Conservation (phyloP, 1,140 invertebrate genomes). For the Drosophila kikkawai region DNA sequence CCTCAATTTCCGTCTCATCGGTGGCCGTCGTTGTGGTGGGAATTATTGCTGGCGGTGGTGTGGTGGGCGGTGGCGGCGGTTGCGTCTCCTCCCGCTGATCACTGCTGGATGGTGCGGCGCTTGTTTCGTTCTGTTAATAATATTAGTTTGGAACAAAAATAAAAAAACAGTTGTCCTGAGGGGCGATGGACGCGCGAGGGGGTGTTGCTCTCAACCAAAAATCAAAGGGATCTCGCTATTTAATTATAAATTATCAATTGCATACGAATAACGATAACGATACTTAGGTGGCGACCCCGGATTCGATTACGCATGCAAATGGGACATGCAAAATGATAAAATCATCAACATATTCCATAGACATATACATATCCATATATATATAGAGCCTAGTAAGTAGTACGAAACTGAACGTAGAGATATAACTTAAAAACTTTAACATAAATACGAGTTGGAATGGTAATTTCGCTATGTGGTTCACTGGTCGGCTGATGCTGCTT, state of each 20-base stretch:
- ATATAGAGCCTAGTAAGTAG: slow-evolving; percentile 29
- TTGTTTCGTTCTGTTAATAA: slow-evolving; percentile 85
- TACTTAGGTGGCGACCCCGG: slow-evolving; percentile 29
- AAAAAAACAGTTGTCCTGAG: slow-evolving; percentile 61
- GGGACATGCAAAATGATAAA: slow-evolving; percentile 67
- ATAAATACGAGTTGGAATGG: slow-evolving; percentile 39
- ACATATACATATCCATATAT: slow-evolving; percentile 30
- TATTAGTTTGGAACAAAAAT: slow-evolving; percentile 83
- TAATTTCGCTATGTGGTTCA: slow-evolving; percentile 50
- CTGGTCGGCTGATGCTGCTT: slow-evolving; percentile 42
- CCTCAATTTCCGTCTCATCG: slow-evolving; percentile 69
- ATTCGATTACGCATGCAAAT: slow-evolving; percentile 62
- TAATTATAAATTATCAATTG: slow-evolving; percentile 31
- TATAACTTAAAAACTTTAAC: slow-evolving; percentile 47
- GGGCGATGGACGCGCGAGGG: slow-evolving; percentile 46
- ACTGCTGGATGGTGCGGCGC: slow-evolving; percentile 52
- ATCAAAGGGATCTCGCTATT: slow-evolving; percentile 46
- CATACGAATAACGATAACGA: slow-evolving; percentile 42
- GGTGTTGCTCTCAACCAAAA: slow-evolving; percentile 53
- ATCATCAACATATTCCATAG: slow-evolving; percentile 51
- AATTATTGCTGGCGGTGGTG: slow-evolving; percentile 63
- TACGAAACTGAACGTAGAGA: slow-evolving; percentile 39
- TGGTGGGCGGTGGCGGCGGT: slow-evolving; percentile 69
- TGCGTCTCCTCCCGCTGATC: slow-evolving; percentile 49
- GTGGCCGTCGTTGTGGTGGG: slow-evolving; percentile 51